Base-by-base conservation (phyloP, 2,113 vertebrate genomes). In the Chionomys nivalis region DNA sequence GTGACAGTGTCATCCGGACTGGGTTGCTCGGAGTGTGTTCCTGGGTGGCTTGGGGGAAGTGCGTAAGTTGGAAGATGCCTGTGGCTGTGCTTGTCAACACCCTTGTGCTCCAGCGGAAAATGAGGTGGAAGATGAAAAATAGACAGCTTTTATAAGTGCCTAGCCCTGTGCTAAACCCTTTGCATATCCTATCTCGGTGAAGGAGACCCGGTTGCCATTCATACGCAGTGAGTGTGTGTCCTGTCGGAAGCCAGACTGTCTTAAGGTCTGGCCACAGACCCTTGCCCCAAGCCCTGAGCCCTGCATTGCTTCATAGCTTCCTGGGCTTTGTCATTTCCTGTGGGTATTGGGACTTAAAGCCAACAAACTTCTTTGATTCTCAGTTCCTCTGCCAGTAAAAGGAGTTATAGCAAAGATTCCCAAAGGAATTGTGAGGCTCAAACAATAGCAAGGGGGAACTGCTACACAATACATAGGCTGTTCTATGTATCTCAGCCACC, bases 331-430 rank as follows among this genome's bases (percentile, higher is more conserved):
- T 78, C 26, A 68, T 83, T 47, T 44, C 44, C 7, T 68, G 31
- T n/a, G 19, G 58, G 39, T 33, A 44, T 10, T 73, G 19, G 85
- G 55, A 96, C 61, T 95, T 87, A 85, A 58, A 89, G 23, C 42
- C 89, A 93, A 96, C 70, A n/a, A 79, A 61, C 63, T 44, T 93
- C 88, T 91, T 75, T 31, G 70, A 95, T 42, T n/a, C 39, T 31
- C 16, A 77, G 9, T 55, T 39, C 66, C 58, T 93, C 65, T 90
- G 58, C 7, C 47, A 88, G 12, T 55, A 75, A 73, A 76, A 92
- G 19, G 87, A n/a, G 17, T 70, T 90, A 76, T 76, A 31, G 26
- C 36, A 91, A n/a, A 13, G 31, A 63, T 61, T 63, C 21, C 44
- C 72, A 6, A 58, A 95, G 58, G 13, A 12, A 33, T 78, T 87